Conservation (phyloP, 2,113 vertebrate genomes). For the Atrichornis clamosus region DNA sequence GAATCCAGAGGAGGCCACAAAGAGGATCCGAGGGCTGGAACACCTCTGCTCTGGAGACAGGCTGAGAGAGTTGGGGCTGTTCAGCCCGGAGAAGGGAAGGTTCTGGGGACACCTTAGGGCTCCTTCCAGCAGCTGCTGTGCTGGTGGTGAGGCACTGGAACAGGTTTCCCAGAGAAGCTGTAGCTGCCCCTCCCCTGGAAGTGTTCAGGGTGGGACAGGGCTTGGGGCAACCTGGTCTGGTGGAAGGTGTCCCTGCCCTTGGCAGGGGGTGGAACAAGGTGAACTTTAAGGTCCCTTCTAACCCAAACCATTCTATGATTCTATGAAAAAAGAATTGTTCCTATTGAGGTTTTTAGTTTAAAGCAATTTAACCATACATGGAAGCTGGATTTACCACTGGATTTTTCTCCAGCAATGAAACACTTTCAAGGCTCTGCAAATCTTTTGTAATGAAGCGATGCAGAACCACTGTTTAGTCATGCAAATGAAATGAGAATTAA, state of each 20-base stretch:
- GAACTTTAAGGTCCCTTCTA: neutral
- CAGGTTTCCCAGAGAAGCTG: neutral
- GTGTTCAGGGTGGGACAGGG: rapidly evolving
- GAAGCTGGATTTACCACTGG: neutral
- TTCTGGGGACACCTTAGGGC: neutral
- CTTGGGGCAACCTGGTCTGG: rapidly evolving
- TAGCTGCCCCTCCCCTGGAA: neutral
- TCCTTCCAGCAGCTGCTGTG: neutral
- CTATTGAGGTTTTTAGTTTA: neutral
- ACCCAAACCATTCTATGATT: neutral
- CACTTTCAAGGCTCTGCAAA: neutral
- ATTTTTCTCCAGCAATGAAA: neutral
- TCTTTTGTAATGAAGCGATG: conserved; percentile 7
- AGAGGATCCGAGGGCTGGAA: neutral
- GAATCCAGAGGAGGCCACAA: neutral
- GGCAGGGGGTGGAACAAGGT: neutral
- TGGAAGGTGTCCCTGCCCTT: neutral
- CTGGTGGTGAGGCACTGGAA: neutral
- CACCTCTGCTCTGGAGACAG: neutral
- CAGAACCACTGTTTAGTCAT: conserved; percentile 40
- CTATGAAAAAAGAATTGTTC: neutral
- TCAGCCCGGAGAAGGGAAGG: neutral
- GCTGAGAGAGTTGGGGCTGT: neutral
- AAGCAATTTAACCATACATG: neutral
- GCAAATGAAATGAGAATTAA: conserved; percentile 41